Evolutionary conservation across 1,140 invertebrate species (phyloP), one percentile per base, ranked within the genome.

Genomic region (Camponotus pennsylvanicus): DNA sequence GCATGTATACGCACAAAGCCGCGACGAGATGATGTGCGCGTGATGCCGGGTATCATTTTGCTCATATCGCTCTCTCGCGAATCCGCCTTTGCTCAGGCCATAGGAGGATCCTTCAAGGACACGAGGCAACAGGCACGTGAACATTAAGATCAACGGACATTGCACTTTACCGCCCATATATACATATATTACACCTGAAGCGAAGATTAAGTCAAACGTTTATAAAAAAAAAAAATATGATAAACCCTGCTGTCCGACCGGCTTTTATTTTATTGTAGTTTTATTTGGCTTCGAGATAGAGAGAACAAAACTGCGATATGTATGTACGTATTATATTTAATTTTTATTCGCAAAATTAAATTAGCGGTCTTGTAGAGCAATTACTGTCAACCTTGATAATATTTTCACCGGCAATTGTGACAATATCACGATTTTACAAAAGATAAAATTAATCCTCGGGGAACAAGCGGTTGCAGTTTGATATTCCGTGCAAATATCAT

Each of bases 61-160:
- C 40, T 66, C 37, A 13, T 40, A 52, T 63, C 75, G n/a, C 13
- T 59, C 37, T 64, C 40, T 34, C n/a, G 32, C 34, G 45, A 59
- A 84, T 79, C 55, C 84, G 59, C 67, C 37, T 86, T 73, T 67
- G 70, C n/a, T 18, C 2, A n/a, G 11, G 45, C 63, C 40, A 37
- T 32, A 52, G 70, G 59, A 37, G 75, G 69, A 83, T 80, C 11
- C 66, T 85, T 86, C 88, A 90, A 90, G 89, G 89, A 86, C 89
- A 75, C 79, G 57, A 59, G 49, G 61, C 78, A 18, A 27, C 73
- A 18, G 42, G 37, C 45, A 11, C 69, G 75, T 63, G 70, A 78
- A 42, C 59, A 75, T 84, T 87, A 84, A 64, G 80, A 87, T 66
- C 42, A n/a, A 42, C 79, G 89, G 89, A 42, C 89, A 57, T 85